phyloP scores from a whole-genome alignment of 2,888 invertebrate species.

The Leptothorax acervorum region DNA sequence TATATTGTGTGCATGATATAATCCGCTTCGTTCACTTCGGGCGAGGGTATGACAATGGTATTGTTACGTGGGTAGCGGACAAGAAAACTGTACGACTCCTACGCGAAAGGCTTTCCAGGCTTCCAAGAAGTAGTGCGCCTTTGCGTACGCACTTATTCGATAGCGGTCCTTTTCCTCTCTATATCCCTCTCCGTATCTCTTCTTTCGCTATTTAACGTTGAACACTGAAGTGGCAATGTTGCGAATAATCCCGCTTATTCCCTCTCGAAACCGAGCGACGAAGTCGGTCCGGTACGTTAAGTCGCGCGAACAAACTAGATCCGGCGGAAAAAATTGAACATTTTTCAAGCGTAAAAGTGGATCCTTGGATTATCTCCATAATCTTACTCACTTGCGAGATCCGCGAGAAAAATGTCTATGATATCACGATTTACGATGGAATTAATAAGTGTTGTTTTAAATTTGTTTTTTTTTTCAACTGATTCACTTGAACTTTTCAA shows the following conservation, averaged over 20 bases:
- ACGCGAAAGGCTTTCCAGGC: slow-evolving; percentile 57
- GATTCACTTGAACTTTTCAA: neutral
- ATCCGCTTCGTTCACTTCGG: slow-evolving; percentile 18
- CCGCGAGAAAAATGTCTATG: neutral
- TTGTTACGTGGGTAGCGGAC: slow-evolving; percentile 66
- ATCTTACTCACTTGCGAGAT: neutral
- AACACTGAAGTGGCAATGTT: neutral
- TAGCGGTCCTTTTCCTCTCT: slow-evolving; percentile 8
- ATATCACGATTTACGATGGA: neutral
- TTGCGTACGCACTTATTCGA: slow-evolving; percentile 49
- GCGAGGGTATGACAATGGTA: slow-evolving; percentile 68
- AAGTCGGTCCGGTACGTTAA: neutral
- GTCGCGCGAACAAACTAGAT: neutral
- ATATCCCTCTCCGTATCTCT: neutral
- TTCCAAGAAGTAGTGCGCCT: slow-evolving; percentile 53
- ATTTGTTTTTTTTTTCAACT: neutral
- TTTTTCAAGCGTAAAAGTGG: neutral
- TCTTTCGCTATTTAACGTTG: slow-evolving; percentile 18
- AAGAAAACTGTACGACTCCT: slow-evolving; percentile 65
- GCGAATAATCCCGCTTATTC: neutral
- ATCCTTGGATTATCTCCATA: slow-evolving; percentile 7
- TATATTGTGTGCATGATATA: slow-evolving; percentile 13
- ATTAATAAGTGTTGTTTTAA: neutral
- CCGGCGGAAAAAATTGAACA: neutral
- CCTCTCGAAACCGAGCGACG: neutral